phyloP scores from a whole-genome alignment of 2,797 vertebrate species.

The Phaenicophaeus curvirostris region DNA sequence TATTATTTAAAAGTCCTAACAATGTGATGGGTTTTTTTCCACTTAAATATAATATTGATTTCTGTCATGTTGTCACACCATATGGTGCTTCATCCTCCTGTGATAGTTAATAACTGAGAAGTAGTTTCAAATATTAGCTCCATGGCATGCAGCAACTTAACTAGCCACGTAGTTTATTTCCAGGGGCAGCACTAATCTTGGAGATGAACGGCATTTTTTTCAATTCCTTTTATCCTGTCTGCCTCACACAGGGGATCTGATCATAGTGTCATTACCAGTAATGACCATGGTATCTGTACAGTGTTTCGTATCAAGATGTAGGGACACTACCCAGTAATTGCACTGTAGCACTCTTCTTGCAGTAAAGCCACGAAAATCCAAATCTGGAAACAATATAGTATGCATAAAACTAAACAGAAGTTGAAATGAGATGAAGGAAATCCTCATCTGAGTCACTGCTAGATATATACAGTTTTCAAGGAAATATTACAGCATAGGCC shows the following conservation, averaged over 20 bases:
- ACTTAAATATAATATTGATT: not conserved
- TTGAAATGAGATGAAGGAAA: not conserved
- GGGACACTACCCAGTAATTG: not conserved
- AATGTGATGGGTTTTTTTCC: not conserved
- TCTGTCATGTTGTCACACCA: not conserved
- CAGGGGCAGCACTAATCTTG: not conserved
- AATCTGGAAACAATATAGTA: not conserved
- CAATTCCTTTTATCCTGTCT: not conserved
- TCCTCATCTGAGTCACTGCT: not conserved
- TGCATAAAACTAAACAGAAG: not conserved
- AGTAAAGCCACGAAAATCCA: not conserved
- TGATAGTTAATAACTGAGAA: not conserved
- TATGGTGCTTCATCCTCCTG: not conserved
- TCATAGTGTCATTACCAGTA: not conserved
- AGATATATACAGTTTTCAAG: not conserved
- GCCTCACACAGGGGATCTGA: not conserved
- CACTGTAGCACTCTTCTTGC: not conserved
- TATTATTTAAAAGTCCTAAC: not conserved
- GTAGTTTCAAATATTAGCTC: not conserved
- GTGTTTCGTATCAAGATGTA: not conserved
- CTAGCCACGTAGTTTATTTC: not conserved
- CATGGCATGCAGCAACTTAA: not conserved
- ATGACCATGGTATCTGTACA: not conserved
- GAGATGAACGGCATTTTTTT: not conserved
- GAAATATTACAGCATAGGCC: not conserved